A percentile compares a stretch with the other conserved stretches of the same genome.
Conservation (phyloP, 2,113 vertebrate species). For the Pomatorhinus ruficollis region DNA sequence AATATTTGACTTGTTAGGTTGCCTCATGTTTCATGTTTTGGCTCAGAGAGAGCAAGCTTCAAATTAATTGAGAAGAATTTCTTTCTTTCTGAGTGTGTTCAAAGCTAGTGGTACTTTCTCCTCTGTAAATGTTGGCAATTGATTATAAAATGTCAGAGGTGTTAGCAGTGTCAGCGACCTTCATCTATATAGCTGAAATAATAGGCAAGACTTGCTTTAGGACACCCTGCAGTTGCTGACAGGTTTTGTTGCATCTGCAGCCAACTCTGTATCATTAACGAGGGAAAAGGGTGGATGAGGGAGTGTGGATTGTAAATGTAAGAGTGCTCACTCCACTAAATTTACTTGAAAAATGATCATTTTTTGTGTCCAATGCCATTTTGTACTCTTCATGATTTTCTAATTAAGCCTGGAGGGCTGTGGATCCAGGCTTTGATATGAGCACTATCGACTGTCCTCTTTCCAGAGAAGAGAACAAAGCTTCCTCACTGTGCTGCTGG, state of each 20-base stretch:
- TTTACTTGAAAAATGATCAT: not conserved
- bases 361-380: not conserved
- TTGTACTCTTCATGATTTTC: not conserved
- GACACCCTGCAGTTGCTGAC: not conserved
- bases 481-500: not conserved
- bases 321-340: not conserved
- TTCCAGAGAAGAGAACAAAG: not conserved
- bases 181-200: slow-evolving; percentile 31
- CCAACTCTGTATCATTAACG: not conserved
- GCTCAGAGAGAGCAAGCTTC: not conserved
- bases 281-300: not conserved
- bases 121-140: slow-evolving; percentile 19
- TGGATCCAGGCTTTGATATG: not conserved
- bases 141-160: slow-evolving; percentile 56
- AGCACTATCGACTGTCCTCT: not conserved
- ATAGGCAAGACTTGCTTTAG: slow-evolving; percentile 24
- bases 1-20: slow-evolving; percentile 34
- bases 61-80: slow-evolving; percentile 27
- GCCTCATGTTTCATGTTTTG: slow-evolving; percentile 13
- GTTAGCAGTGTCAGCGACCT: slow-evolving; percentile 15
- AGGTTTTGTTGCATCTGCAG: slow-evolving; percentile 42
- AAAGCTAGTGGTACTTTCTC: not conserved
- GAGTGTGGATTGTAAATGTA: not conserved
- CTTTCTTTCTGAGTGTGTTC: not conserved
- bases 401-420: not conserved